These are phyloP conservation scores for Aphelenchoides avenae DNA, from an alignment of 1,140 invertebrate genomes.

Conservation along the genomic window DNA sequence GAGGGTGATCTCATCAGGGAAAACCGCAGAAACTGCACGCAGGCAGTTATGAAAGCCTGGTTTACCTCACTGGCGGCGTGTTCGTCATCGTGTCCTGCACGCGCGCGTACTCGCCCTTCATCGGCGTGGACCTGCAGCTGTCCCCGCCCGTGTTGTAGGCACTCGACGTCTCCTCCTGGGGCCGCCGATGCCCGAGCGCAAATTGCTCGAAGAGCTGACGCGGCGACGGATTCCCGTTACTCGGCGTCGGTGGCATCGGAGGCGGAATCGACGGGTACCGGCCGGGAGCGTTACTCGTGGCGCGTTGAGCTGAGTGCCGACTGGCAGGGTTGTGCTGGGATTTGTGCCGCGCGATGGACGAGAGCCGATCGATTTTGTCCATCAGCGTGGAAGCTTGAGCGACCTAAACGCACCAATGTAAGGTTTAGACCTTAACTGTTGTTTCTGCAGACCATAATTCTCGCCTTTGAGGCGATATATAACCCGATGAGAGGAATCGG, in stretches of 20 bases:
- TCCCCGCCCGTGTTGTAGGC: constrained; percentile 74
- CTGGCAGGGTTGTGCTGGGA: background rate
- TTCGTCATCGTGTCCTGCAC: too few species aligned
- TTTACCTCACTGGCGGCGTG: constrained; percentile 35
- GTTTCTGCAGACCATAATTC: too few species aligned
- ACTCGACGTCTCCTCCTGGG: constrained; percentile 68
- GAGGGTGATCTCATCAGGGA: too few species aligned
- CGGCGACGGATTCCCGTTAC: background rate
- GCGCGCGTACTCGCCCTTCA: constrained; percentile 65
- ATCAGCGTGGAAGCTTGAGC: constrained; percentile 35
- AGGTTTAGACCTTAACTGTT: too few species aligned
- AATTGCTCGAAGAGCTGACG: background rate
- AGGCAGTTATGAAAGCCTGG: constrained; percentile 33
- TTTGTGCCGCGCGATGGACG: background rate
- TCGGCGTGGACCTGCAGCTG: constrained; percentile 70
- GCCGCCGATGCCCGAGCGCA: background rate
- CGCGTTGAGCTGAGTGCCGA: background rate
- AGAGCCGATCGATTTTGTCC: constrained; percentile 30
- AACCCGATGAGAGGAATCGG: too few species aligned
- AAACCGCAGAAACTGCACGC: too few species aligned
- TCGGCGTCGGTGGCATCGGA: background rate
- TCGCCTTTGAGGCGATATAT: too few species aligned
- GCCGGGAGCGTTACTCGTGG: background rate
- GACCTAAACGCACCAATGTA: too few species aligned
- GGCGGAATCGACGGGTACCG: background rate